phyloP scores from a whole-genome alignment of 1,140 invertebrate species.

The Panonychus citri region DNA sequence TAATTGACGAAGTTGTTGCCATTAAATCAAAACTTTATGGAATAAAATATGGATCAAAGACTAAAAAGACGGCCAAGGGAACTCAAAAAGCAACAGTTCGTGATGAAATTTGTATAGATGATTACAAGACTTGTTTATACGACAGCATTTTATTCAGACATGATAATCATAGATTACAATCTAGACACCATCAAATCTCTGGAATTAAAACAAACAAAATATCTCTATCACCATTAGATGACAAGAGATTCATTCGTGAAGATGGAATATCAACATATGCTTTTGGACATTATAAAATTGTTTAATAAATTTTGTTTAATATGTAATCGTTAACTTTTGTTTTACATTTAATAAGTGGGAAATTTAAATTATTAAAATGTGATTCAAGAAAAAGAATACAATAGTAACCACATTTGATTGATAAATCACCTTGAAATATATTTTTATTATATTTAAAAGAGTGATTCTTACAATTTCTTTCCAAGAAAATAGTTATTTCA shows the following conservation, averaged over 20 bases:
- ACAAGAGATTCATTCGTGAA: neutral
- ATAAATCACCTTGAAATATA: neutral
- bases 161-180: neutral
- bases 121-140: neutral
- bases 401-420: neutral
- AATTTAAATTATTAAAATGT: neutral
- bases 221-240: neutral
- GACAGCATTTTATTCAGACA: neutral
- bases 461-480: neutral
- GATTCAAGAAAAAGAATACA: neutral
- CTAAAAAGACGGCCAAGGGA: neutral
- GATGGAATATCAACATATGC: neutral
- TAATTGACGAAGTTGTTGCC: slow-evolving; percentile 22
- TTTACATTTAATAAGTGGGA: neutral
- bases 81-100: neutral
- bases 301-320: neutral
- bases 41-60: slow-evolving; percentile 7
- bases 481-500: neutral
- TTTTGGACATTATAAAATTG: too few species aligned
- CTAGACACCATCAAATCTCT: neutral
- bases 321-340: neutral
- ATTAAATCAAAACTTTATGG: slow-evolving; percentile 20
- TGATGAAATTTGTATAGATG: neutral
- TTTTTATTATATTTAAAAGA: neutral
- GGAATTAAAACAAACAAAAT: neutral